Base-by-base conservation (phyloP, 2,113 vertebrate species). In the Butorides virescens region DNA sequence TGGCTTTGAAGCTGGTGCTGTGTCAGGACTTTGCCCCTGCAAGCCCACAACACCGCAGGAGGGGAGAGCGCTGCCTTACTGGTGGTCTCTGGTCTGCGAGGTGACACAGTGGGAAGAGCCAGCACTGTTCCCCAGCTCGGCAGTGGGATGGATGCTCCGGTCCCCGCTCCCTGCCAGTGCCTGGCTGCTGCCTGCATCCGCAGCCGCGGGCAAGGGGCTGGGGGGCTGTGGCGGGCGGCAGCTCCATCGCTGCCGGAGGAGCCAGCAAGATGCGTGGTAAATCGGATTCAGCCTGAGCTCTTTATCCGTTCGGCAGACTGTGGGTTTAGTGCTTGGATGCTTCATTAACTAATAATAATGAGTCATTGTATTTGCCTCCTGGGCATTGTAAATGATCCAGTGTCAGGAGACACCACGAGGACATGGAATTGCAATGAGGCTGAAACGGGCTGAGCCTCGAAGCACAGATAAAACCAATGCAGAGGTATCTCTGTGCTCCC, bases 301-400 rank as follows among this genome's bases (percentile, higher is more conserved):
- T 97, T 95, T 92, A 92, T 97, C 75, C 61, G 1, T 53, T 89
- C 68, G 32, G 65, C 95, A 87, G 94, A 96, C 93, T 94, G 94
- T 85, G 97, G 82, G 91, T 93, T 98, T 98, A 97, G 95, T 97
- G 92, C 94, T 97, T 95, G 94, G 96, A 98, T 97, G 98, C 96
- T 97, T 98, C 98, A 97, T 98, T 98, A 98, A 98, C 95, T 96
- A 95, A 97, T 97, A 98, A 98, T 97, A 97, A 98, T 97, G 98
- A 98, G 92, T 97, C 98, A 96, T 95, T 96, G 95, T 96, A 86
- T 97, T 92, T 89, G 96, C 96, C 97, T 97, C 71, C 20, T 93
- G 97, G 98, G 97, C 91, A 85, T 42, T 98, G 97, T 96, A 97
- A 98, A 95, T 92, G 97, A 98, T 96, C 97, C 94, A 82, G 94